A percentile compares a stretch with the other conserved stretches of the same genome.
Evolutionary conservation across 2,888 invertebrate genomes (phyloP).

Genomic region (Campopleginae sp.): DNA sequence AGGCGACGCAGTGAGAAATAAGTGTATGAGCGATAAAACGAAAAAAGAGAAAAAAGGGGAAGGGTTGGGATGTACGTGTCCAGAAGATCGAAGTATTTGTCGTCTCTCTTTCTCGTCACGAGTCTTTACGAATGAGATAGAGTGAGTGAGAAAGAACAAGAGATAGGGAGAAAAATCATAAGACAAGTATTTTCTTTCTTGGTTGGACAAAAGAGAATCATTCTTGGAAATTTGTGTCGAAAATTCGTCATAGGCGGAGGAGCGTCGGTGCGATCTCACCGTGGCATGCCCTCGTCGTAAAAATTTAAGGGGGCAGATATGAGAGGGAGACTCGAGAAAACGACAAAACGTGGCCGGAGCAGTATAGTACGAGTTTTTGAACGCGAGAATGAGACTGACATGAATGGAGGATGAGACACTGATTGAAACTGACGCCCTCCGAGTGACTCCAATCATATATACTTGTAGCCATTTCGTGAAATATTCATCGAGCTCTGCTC

Average conservation of each 20-base stretch:
- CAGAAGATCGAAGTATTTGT: slow-evolving; percentile 14
- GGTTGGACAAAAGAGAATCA: not conserved
- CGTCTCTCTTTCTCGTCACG: slow-evolving; percentile 2
- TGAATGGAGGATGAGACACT: slow-evolving; percentile 25
- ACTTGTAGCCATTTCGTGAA: slow-evolving; percentile 38
- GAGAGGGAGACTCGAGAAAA: slow-evolving; percentile 14
- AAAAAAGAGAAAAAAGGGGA: not conserved
- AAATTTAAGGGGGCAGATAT: slow-evolving; percentile 53
- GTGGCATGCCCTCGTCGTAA: slow-evolving; percentile 39
- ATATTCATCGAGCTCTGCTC: slow-evolving; percentile 22
- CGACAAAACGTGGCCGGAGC: slow-evolving; percentile 7
- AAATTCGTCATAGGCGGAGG: not conserved
- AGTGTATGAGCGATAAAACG: not conserved
- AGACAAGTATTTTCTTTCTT: not conserved
- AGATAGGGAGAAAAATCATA: not conserved
- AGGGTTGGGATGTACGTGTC: slow-evolving; percentile 1
- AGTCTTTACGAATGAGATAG: not conserved
- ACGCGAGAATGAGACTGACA: not conserved
- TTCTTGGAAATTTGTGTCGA: slow-evolving; percentile 55
- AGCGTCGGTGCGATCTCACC: not conserved
- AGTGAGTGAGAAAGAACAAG: not conserved
- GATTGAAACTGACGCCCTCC: slow-evolving; percentile 62
- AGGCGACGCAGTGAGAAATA: not conserved
- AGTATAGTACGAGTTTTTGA: not conserved
- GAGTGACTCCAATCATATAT: slow-evolving; percentile 32